Base-by-base conservation (phyloP, 2,113 vertebrate species). In the Atractosteus spatula region DNA sequence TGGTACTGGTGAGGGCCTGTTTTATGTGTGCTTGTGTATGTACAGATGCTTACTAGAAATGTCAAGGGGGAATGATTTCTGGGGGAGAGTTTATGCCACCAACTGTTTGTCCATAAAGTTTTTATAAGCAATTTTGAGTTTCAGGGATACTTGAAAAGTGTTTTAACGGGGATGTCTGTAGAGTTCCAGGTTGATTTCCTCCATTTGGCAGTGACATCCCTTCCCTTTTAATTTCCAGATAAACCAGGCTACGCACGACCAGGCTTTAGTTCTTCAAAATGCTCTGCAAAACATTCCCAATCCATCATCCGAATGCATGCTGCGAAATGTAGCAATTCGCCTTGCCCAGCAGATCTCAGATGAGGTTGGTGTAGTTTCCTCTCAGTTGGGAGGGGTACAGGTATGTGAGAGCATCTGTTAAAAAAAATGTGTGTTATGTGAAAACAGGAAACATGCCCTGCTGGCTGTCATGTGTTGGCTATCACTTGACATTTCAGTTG, bases 261-360 rank as follows among this genome's bases (percentile, higher is more conserved):
- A 99, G 84, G 97, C 97, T 62, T 92, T 99, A 85, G 97, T 99
- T 82, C 95, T 99, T 74, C 97, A 99, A 86, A 97, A 91, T 80
- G 97, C 97, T 80, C 92, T 99, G 83, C 97, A 99, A 87, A 98
- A 96, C 92, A 99, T 99, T 93, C 97, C 97, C 66, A 99, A 99
- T 86, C 97, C 97, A 65, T 95, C 96, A 62, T 98, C 97, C 69
- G 97, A 99, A 71, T 99, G 97, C 89, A 99, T 98, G 96, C 89
- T 99, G 80, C 94, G 97, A 87, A 99, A 98, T 72, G 96, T 99
- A 83, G 97, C 97, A 83, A 96, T 99, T 84, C 97, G 96, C 73
- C 95, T 99, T 78, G 96, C 96, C 68, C 97, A 99, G 83, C 97
- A 99, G 86, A 99, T 99, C 89, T 97, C 97, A 78, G 97, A 99